Evolutionary conservation across 1,140 invertebrate species (phyloP), one percentile per base, ranked within the genome.

Genomic region (Hormaphis cornu): DNA sequence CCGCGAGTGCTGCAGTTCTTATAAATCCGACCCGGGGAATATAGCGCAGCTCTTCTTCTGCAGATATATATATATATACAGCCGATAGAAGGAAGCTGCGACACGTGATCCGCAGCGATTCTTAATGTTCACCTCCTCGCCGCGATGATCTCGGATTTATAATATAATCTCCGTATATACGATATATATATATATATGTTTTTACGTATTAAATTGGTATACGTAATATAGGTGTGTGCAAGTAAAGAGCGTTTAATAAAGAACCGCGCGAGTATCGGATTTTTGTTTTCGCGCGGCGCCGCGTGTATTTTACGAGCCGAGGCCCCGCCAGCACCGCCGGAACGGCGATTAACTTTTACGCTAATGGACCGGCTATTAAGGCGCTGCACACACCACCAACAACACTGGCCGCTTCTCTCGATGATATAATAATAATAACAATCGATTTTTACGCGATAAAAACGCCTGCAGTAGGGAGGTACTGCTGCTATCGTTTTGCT

Each of bases 341-440:
- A 58, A 58, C 61, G 1, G 14, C 61, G 61, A 66, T 66, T 66
- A 66, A 66, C 61, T 66, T 66, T 66, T 48, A 66, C 61, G 61
- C 61, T 66, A 66, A 66, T 66, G 61, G 61, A 66, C 61, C 42
- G 42, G 61, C 61, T 66, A 66, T 66, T 66, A 66, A 66, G 42
- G 44, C 28, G 20, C 44, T 44, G 61, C 20, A 28, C 20, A n/a
- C 42, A 16, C 12, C 18, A 37, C 8, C 16, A n/a, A n/a, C n/a
- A n/a, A 18, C 33, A 18, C 33, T 35, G 22, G 22, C 33, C 9
- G 9, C 20, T 8, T 58, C 48, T 24, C 22, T 24, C 35, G 35
- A 58, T 58, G n/a, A n/a, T n/a, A n/a, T n/a, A n/a, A n/a, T n/a
- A n/a, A n/a, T n/a, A n/a, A n/a, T n/a, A n/a, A n/a, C n/a, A n/a